Percentiles rank a stretch among this genome's conserved stretches.
Conservation (phyloP, 2,113 vertebrate genomes). For the Centrocercus urophasianus region DNA sequence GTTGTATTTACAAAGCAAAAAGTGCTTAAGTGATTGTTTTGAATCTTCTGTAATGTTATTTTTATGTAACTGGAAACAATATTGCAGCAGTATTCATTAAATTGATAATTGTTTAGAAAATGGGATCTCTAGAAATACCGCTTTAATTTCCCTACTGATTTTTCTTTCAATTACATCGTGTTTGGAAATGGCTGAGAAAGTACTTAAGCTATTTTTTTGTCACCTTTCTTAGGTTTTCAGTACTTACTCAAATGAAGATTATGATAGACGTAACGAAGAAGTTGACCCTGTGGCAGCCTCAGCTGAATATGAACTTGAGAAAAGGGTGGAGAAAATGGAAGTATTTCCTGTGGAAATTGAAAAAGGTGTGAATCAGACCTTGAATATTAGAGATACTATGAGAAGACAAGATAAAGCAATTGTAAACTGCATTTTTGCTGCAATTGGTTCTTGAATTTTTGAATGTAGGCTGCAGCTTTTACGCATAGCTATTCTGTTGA, state of each 20-base stretch:
- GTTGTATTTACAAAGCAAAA: neutral
- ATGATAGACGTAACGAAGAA: conserved; percentile 92
- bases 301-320: conserved; percentile 93
- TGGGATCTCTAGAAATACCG: neutral
- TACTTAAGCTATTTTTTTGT: neutral
- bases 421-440: neutral
- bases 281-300: conserved; percentile 93
- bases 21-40: neutral
- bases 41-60: neutral
- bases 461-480: neutral
- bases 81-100: neutral
- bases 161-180: neutral
- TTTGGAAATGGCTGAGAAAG: neutral
- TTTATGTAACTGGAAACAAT: neutral
- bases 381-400: neutral
- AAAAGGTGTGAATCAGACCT: conserved; percentile 81
- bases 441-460: neutral
- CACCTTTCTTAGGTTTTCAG: conserved; percentile 83
- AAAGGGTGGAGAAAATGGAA: conserved; percentile 95
- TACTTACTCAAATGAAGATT: conserved; percentile 93
- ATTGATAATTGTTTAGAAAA: neutral
- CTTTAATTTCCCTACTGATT: neutral
- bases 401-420: neutral
- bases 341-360: conserved; percentile 93
- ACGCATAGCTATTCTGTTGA: neutral